Percentiles rank a stretch among this genome's conserved stretches.
phyloP scores from a whole-genome alignment of 1,140 invertebrate species.

The Sweltsa coloradensis region DNA sequence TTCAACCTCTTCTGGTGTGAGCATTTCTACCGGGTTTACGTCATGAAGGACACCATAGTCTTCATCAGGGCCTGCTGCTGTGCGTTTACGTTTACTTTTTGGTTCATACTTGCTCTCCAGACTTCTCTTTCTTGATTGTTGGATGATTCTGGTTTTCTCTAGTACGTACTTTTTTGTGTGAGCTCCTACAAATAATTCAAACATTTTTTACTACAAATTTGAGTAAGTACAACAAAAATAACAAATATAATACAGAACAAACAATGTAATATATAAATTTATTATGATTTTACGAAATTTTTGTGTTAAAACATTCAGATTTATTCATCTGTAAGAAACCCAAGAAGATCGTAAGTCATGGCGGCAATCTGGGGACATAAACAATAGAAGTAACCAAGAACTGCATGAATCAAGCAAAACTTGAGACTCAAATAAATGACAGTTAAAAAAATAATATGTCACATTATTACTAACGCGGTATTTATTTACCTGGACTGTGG shows the following conservation, averaged over 20 bases:
- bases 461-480: neutral
- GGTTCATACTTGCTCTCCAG: too few species aligned
- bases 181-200: too few species aligned
- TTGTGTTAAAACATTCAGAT: neutral
- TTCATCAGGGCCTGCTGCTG: neutral
- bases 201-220: too few species aligned
- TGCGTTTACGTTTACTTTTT: neutral
- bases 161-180: too few species aligned
- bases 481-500: neutral
- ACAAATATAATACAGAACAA: too few species aligned
- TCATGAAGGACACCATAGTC: neutral
- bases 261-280: too few species aligned
- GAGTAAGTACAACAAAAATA: too few species aligned
- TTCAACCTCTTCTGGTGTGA: neutral
- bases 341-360: neutral
- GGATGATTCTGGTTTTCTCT: too few species aligned
- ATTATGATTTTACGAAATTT: neutral
- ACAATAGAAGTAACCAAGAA: too few species aligned
- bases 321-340: neutral
- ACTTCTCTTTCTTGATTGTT: too few species aligned
- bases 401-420: too few species aligned
- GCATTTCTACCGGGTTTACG: neutral
- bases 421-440: neutral
- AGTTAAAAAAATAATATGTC: neutral
- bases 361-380: too few species aligned